Conservation (phyloP, 2,113 vertebrate species). For the Malurus alboscapulatus region DNA sequence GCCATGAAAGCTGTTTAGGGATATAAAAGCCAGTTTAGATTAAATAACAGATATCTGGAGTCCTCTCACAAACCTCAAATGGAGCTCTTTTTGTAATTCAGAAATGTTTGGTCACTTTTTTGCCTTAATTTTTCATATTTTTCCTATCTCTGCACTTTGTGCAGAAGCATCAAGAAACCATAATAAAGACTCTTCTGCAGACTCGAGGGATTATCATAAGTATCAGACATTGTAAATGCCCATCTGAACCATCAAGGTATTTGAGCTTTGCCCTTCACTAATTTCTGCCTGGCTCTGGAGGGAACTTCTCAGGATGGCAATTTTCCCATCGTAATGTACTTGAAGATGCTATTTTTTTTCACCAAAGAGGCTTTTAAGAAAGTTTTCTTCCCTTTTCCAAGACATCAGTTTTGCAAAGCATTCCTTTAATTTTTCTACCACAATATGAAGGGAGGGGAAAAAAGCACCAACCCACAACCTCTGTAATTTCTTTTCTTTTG, state of each 20-base stretch:
- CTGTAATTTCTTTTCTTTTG: background rate
- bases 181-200: background rate
- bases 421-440: background rate
- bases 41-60: background rate
- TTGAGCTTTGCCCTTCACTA: background rate
- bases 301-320: background rate
- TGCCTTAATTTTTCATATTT: background rate
- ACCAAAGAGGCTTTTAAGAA: background rate
- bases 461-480: rapidly evolving
- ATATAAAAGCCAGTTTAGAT: background rate
- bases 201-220: background rate
- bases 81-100: background rate
- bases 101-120: background rate
- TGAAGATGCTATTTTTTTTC: background rate
- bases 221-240: background rate
- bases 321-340: background rate
- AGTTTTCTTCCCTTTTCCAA: background rate
- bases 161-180: background rate
- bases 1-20: background rate
- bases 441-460: rapidly evolving
- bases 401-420: background rate
- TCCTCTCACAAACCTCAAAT: background rate
- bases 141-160: background rate
- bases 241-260: background rate
- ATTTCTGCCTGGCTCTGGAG: background rate